These are phyloP conservation scores for Heteropelma amictum DNA, from an alignment of 2,888 invertebrate species.

Conservation along the genomic window DNA sequence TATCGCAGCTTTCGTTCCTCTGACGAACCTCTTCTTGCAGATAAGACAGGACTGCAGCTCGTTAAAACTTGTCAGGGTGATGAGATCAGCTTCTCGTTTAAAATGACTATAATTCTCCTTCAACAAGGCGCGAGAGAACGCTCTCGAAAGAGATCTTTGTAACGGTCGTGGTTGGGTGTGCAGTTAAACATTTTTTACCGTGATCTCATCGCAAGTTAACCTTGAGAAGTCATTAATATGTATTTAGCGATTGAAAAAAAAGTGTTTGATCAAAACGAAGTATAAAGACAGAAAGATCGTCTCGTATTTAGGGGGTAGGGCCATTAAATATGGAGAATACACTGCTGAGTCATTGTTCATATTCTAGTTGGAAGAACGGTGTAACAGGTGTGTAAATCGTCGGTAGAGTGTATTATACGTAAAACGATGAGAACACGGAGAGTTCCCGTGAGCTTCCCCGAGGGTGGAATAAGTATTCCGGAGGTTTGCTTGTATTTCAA, in stretches of 20 bases:
- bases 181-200: neutral
- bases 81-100: constrained; percentile 1
- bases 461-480: constrained; percentile 47
- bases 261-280: neutral
- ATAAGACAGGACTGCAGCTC: constrained; percentile 38
- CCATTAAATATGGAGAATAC: neutral
- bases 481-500: neutral
- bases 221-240: neutral
- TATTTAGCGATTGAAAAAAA: neutral
- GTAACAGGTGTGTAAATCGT: constrained; percentile 50
- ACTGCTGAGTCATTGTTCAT: neutral
- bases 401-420: constrained; percentile 28
- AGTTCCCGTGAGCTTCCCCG: constrained; percentile 33
- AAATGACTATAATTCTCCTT: neutral
- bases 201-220: too few species aligned
- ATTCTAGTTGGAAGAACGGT: neutral
- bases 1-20: constrained; percentile 8
- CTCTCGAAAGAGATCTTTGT: constrained; percentile 3
- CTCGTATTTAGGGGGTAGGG: neutral
- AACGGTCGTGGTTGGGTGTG: neutral
- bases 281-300: neutral
- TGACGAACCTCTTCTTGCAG: neutral
- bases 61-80: constrained; percentile 52
- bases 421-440: constrained; percentile 17
- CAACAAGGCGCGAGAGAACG: too few species aligned